Evolutionary conservation across 2,888 invertebrate species (phyloP), one percentile per base, ranked within the genome.

Genomic region (Drosophila macrospina): DNA sequence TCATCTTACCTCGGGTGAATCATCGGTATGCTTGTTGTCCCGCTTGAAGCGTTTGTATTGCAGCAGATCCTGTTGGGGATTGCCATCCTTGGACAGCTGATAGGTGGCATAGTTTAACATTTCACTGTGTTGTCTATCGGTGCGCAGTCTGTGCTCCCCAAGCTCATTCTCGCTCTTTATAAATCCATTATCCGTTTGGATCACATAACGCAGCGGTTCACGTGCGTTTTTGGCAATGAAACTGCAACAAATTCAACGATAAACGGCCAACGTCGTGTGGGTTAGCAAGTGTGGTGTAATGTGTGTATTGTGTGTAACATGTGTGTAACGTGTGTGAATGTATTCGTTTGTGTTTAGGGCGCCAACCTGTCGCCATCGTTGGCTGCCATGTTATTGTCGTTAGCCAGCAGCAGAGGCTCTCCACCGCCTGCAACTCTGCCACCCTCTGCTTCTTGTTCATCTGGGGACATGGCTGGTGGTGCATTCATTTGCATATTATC

Each of bases 321-420:
- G n/a, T n/a, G 28, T 6, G 6, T 2, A 30, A 16, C 26, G 11
- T 26, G 15, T 26, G 28, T 20, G 15, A 7, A 20, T 26, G 51
- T 60, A 39, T 51, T n/a, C n/a, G n/a, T n/a, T n/a, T n/a, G n/a
- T n/a, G n/a, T n/a, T 54, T 59, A 48, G 20, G 56, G 20, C 15
- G 56, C 69, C 48, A 67, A 82, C 82, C 84, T 86, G 64, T 86
- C 78, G 52, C 62, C 72, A 30, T 77, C 74, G 4, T 68, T 70
- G 48, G 55, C 55, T 41, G 54, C 62, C 52, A 61, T 20, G 16
- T 52, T 32, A 30, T 54, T 30, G 13, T 45, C 39, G 37, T 50
- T 37, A 6, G 20, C 51, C 56, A 61, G 51, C 3, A 56, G 26
- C 24, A 37, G 8, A 6, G 60, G 24, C 4, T 67, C 57, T 0